These are phyloP conservation scores for Dolichomitus sp. DNA, from an alignment of 2,888 invertebrate species.

Conservation along the genomic window DNA sequence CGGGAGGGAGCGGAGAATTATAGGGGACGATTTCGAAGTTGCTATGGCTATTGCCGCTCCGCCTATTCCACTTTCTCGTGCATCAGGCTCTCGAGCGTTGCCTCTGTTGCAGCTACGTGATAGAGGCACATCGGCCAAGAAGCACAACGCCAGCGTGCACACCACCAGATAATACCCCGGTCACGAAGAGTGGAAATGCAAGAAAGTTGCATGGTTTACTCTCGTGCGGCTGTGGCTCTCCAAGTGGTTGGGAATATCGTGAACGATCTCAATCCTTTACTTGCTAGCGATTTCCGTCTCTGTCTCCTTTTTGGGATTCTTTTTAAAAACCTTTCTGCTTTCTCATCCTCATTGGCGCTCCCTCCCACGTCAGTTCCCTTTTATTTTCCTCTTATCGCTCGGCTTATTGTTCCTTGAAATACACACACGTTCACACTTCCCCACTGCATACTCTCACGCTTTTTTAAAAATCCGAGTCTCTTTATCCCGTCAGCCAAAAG, in stretches of 20 bases:
- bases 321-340: not conserved
- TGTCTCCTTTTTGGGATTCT: conserved; percentile 16
- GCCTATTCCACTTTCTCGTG: conserved; percentile 63
- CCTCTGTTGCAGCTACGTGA: conserved; percentile 54
- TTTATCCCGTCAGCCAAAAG: conserved; percentile 69
- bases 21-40: conserved; percentile 61
- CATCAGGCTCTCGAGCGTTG: conserved; percentile 16
- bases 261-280: conserved; percentile 35
- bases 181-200: conserved; percentile 48
- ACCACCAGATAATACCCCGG: conserved; percentile 30
- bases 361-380: not conserved
- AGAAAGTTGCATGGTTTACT: conserved; percentile 33
- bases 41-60: conserved; percentile 69
- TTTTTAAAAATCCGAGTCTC: conserved; percentile 5
- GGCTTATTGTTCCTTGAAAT: conserved; percentile 73
- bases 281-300: conserved; percentile 26
- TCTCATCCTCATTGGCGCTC: conserved; percentile 7
- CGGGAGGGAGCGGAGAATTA: conserved; percentile 43
- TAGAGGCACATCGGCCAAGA: conserved; percentile 27
- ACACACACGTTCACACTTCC: conserved; percentile 37
- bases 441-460: not conserved
- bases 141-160: conserved; percentile 24
- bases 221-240: not conserved
- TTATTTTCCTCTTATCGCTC: not conserved
- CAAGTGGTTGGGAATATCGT: conserved; percentile 22